Evolutionary conservation across 2,888 invertebrate genomes (phyloP), one percentile per base, ranked within the genome.

Genomic region (Cotesia congregata): DNA sequence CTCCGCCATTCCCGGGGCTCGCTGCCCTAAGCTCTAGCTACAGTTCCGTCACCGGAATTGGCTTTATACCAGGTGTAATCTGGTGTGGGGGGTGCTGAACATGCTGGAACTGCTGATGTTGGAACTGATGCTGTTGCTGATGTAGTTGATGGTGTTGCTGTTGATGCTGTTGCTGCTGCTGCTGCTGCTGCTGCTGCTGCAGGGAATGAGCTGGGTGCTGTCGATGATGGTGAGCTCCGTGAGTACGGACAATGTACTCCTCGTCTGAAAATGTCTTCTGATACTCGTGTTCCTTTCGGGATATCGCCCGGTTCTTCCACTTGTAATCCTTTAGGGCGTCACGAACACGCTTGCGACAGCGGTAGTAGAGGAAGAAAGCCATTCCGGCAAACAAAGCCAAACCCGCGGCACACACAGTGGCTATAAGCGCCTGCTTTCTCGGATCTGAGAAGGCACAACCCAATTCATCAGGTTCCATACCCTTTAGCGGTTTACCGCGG

Each of bases 21-120:
- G 95, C 95, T 93, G 96, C 95, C 95, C 95, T 95, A 91, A 95
- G 95, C 93, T 96, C 96, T 96, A 96, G 96, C 96, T 96, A 96
- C 95, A 96, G 96, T 90, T 96, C 96, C 92, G 96, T 96, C 86
- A 96, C 96, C 83, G 96, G 96, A 87, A 96, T 95, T 20, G 95
- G 95, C 87, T 93, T 92, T 80, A 91, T 89, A 86, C 92, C 86
- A 71, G 86, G 80, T 30, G 85, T 82, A 17, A 86, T 82, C 82
- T 77, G 84, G 76, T 71, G 83, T 75, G 77, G 83, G 30, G 77
- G 83, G 30, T 90, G 90, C 90, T 86, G 83, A 90, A 90, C 90
- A 90, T 90, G 82, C 77, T 77, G 90, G 0, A 90, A 86, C 3
- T 90, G 90, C 15, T 81, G 83, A 71, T 83, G 81, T 64, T 90